Conservation (phyloP, 2,113 vertebrate genomes). For the Atherinomorus stipes region DNA sequence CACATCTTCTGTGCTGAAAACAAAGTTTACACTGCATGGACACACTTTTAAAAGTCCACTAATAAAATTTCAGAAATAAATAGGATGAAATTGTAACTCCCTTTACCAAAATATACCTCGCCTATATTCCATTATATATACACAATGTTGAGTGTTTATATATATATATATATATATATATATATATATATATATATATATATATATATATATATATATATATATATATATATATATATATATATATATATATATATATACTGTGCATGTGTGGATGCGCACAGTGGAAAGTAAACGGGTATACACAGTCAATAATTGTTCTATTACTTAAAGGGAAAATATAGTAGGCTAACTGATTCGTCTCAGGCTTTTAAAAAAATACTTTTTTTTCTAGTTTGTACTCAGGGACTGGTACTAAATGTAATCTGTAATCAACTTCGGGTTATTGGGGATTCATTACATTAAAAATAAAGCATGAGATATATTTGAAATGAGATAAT, state of each 20-base stretch:
- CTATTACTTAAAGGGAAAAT: slow-evolving; percentile 49
- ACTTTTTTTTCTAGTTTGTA: slow-evolving; percentile 5
- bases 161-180: no score
- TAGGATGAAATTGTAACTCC: slow-evolving; percentile 20
- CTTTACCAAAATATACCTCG: slow-evolving; percentile 12
- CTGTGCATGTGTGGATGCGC: background rate
- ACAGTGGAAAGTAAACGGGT: background rate
- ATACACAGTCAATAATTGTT: slow-evolving; percentile 33
- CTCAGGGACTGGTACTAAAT: background rate
- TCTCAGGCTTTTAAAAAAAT: background rate
- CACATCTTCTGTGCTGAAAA: slow-evolving; percentile 6
- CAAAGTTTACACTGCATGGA: slow-evolving; percentile 33
- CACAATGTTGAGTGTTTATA: no score
- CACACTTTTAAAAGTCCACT: slow-evolving; percentile 15
- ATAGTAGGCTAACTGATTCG: slow-evolving; percentile 1
- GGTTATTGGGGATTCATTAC: background rate
- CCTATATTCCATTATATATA: no score
- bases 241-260: no score
- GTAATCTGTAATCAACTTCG: background rate
- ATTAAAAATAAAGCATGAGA: background rate
- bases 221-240: no score
- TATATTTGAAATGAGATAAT: background rate
- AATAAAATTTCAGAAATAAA: slow-evolving; percentile 41
- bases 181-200: no score
- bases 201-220: no score